These are phyloP conservation scores for Atta texana DNA, from an alignment of 1,140 invertebrate species.

Conservation along the genomic window DNA sequence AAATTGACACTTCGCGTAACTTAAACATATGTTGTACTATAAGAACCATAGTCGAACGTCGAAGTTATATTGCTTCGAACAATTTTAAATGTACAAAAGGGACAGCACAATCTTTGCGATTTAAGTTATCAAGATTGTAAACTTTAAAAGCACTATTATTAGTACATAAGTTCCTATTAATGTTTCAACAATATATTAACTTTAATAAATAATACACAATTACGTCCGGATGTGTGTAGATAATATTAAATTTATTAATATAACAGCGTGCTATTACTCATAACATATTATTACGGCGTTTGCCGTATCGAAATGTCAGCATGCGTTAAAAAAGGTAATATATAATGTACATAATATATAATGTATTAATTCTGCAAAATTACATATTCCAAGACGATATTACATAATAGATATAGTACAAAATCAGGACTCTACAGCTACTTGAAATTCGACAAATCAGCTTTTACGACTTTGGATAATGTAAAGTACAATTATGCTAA, in stretches of 20 bases:
- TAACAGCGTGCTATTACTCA: neutral
- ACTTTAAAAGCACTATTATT: neutral
- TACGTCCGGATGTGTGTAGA: neutral
- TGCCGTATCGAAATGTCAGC: neutral
- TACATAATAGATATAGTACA: neutral
- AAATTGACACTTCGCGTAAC: neutral
- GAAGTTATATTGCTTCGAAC: neutral
- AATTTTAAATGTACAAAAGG: neutral
- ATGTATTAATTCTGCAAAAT: conserved; percentile 3
- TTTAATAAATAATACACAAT: neutral
- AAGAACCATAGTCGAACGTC: too few species aligned
- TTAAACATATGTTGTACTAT: neutral
- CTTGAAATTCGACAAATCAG: conserved; percentile 8
- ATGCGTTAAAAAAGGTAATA: neutral
- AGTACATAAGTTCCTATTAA: neutral
- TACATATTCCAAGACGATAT: conserved; percentile 13
- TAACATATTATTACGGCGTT: conserved; percentile 2
- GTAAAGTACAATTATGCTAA: neutral
- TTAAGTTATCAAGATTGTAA: neutral
- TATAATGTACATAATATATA: neutral
- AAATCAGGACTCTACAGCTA: conserved; percentile 2
- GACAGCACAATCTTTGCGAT: neutral
- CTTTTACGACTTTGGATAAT: neutral
- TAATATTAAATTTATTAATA: conserved; percentile 28
- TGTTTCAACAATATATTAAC: neutral